Evolutionary conservation across 2,888 invertebrate genomes (phyloP).

Genomic region (Noctua fimbriata): DNA sequence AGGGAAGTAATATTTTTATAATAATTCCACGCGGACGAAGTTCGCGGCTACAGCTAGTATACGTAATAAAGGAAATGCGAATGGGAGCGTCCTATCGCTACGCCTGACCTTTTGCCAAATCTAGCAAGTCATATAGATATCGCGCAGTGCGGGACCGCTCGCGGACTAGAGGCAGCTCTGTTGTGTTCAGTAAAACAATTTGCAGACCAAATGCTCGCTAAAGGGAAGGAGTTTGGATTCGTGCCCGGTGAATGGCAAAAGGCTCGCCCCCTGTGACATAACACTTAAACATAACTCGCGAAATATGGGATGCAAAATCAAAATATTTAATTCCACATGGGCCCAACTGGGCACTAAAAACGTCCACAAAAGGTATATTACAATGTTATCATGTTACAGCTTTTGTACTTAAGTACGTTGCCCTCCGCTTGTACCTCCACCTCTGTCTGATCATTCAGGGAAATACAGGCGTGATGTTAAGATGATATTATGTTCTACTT

Average conservation of each 20-base stretch:
- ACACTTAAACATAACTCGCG: background rate
- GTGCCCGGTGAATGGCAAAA: background rate
- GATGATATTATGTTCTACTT: background rate
- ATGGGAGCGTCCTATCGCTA: background rate
- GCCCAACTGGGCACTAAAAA: too few relatives aligned
- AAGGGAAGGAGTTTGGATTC: background rate
- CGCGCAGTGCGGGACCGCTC: conserved; percentile 7
- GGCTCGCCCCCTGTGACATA: background rate
- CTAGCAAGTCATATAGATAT: background rate
- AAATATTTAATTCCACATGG: too few relatives aligned
- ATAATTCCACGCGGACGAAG: too few relatives aligned
- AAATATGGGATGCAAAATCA: background rate
- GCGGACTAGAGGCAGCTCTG: background rate
- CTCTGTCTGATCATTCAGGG: background rate
- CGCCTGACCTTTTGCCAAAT: background rate
- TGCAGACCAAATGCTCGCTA: background rate
- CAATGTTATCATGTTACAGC: too few relatives aligned
- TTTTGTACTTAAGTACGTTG: too few relatives aligned
- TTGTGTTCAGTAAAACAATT: background rate
- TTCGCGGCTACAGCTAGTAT: background rate
- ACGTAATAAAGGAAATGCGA: background rate
- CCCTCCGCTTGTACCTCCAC: too few relatives aligned
- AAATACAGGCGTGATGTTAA: background rate
- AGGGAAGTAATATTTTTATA: background rate
- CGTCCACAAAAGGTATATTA: too few relatives aligned